Base-by-base conservation (phyloP, 1,140 invertebrate species). In the Cardiocondyla obscurior region DNA sequence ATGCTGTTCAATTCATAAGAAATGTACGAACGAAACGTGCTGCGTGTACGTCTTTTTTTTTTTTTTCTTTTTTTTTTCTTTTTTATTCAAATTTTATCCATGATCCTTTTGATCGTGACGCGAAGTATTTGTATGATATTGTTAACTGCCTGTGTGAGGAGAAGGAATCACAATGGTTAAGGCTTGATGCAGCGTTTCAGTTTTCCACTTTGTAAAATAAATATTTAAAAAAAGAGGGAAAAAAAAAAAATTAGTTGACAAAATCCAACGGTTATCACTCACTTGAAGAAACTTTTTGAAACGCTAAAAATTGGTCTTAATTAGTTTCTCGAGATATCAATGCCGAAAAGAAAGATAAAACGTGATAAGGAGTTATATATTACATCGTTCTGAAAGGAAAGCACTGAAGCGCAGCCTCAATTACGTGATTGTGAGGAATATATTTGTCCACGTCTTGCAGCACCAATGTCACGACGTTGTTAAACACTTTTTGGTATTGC, bases 401-500 rank as follows among this genome's bases (percentile, higher is more conserved):
- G 51, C 33, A 39, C 10, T 73, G 10, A 46, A 62, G n/a, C 12
- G 79, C 6, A 70, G 53, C 72, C 69, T 76, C 44, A 57, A 85
- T 25, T 57, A 67, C 44, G 42, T 25, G 14, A 39, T 5, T n/a
- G 46, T 28, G 19, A 73, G 82, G 30, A 30, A 55, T 16, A 49
- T 28, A 51, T 46, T 62, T 49, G 3, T 16, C 22, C 4, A 10
- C 57, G 36, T 39, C 10, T 33, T 49, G 57, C 49, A 65, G 39
- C 65, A 51, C 73, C 46, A 60, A 58, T 19, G 30, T 55, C 30
- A 22, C 30, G 14, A 39, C 16, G 39, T 60, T 58, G 7, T 53
- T 36, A 57, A 64, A 64, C 70, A 12, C n/a, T 74, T n/a, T n/a
- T n/a, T 81, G 57, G 19, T 73, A 85, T 86, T 83, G 85, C 86